Evolutionary conservation across 2,113 vertebrate species (phyloP).

Genomic region (Phalacrocorax carbo): DNA sequence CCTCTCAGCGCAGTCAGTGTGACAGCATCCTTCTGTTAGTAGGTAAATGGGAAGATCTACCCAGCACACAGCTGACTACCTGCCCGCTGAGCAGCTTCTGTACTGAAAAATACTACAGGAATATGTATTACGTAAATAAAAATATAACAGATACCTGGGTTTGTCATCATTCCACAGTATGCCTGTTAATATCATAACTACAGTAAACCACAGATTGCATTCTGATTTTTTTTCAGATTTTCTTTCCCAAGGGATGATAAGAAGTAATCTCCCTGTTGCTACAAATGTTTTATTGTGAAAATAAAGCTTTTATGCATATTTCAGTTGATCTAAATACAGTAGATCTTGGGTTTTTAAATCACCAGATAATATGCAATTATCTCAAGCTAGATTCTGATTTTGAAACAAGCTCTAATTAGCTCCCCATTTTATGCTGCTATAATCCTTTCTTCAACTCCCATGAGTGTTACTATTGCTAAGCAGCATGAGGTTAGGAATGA

Average conservation of each 20-base stretch:
- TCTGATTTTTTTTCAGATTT: not conserved
- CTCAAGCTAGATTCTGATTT: slow-evolving; percentile 49
- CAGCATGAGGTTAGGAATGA: slow-evolving; percentile 66
- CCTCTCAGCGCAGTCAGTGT: rapidly evolving
- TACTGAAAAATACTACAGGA: not conserved
- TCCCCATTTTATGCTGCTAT: slow-evolving; percentile 59
- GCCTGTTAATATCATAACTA: not conserved
- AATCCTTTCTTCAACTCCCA: slow-evolving; percentile 63
- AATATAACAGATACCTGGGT: not conserved
- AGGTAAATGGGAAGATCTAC: not conserved
- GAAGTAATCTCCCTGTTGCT: slow-evolving; percentile 62
- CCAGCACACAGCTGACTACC: not conserved
- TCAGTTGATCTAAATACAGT: slow-evolving; percentile 63
- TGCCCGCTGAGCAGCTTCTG: not conserved
- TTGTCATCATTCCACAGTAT: not conserved
- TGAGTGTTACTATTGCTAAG: slow-evolving; percentile 60
- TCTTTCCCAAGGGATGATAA: slow-evolving; percentile 40
- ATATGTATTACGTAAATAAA: not conserved
- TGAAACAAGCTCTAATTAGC: slow-evolving; percentile 64
- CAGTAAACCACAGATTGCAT: not conserved
- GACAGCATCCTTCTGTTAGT: not conserved
- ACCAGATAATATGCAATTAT: slow-evolving; percentile 53
- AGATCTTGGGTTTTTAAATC: slow-evolving; percentile 61
- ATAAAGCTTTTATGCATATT: slow-evolving; percentile 64
- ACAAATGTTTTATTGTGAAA: slow-evolving; percentile 60